Conservation (phyloP, 2,888 invertebrate species). For the Mimas tiliae region DNA sequence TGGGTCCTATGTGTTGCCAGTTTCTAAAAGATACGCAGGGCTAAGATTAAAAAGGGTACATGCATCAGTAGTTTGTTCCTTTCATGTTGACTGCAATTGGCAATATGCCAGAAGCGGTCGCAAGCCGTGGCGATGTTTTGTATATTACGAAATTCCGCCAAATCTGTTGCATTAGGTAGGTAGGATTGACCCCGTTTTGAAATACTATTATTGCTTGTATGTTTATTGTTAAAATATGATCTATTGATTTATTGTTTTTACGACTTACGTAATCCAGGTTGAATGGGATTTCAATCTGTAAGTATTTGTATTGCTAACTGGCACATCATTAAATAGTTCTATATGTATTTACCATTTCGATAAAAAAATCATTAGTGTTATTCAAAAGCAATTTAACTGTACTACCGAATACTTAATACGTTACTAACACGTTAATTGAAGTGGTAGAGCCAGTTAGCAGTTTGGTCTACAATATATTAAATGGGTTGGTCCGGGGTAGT, state of each 20-base stretch:
- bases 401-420: too few species aligned
- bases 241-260: conserved; percentile 4
- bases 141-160: conserved; percentile 81
- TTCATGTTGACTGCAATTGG: conserved; percentile 64
- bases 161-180: conserved; percentile 73
- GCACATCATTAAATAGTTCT: background rate
- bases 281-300: background rate
- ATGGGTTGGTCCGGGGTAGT: too few species aligned
- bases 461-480: background rate
- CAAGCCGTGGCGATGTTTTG: conserved; percentile 63
- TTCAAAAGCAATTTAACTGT: background rate
- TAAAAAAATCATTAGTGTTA: background rate
- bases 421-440: background rate
- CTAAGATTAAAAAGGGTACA: conserved; percentile 46
- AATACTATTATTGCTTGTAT: conserved; percentile 13
- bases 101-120: conserved; percentile 59
- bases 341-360: background rate
- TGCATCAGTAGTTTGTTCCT: conserved; percentile 40
- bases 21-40: conserved; percentile 16
- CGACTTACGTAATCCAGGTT: conserved; percentile 3
- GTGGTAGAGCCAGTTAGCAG: background rate
- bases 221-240: conserved; percentile 24
- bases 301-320: background rate
- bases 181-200: conserved; percentile 68
- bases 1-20: conserved; percentile 11